These are phyloP conservation scores for Mycetomoellerius zeteki DNA, from an alignment of 1,140 invertebrate genomes.

Conservation along the genomic window DNA sequence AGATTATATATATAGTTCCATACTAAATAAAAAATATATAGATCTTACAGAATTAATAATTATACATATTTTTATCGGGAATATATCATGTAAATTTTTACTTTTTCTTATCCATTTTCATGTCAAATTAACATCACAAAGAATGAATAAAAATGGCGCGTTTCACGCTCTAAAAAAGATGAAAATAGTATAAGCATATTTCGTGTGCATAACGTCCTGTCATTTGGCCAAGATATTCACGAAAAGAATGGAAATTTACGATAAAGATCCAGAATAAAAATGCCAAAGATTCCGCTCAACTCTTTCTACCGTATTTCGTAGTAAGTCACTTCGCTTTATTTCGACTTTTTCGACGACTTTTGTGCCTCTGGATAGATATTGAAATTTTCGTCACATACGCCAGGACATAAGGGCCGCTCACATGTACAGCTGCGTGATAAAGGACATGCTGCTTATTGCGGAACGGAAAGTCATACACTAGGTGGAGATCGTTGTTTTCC, in stretches of 20 bases:
- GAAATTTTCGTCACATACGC: slow-evolving; percentile 80
- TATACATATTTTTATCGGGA: background rate
- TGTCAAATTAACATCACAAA: background rate
- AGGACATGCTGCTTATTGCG: slow-evolving; percentile 75
- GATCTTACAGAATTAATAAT: background rate
- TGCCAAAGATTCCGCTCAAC: slow-evolving; percentile 26
- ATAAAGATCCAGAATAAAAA: slow-evolving; percentile 32
- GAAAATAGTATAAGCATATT: background rate
- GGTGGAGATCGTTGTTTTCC: slow-evolving; percentile 74
- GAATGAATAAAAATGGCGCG: background rate
- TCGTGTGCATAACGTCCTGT: background rate
- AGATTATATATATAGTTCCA: background rate
- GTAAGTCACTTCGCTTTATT: slow-evolving; percentile 23
- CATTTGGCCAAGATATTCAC: background rate
- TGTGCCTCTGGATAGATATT: slow-evolving; percentile 72
- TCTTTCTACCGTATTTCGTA: background rate
- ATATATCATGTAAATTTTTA: background rate
- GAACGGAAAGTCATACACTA: slow-evolving; percentile 69
- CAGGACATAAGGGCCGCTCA: slow-evolving; percentile 10
- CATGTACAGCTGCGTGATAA: slow-evolving; percentile 56
- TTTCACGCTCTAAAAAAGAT: background rate
- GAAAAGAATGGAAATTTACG: slow-evolving; percentile 16
- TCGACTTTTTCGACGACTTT: slow-evolving; percentile 38
- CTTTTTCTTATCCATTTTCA: background rate
- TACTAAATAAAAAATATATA: background rate